Conservation (phyloP, 2,888 invertebrate genomes). For the Drosophila mercatorum region DNA sequence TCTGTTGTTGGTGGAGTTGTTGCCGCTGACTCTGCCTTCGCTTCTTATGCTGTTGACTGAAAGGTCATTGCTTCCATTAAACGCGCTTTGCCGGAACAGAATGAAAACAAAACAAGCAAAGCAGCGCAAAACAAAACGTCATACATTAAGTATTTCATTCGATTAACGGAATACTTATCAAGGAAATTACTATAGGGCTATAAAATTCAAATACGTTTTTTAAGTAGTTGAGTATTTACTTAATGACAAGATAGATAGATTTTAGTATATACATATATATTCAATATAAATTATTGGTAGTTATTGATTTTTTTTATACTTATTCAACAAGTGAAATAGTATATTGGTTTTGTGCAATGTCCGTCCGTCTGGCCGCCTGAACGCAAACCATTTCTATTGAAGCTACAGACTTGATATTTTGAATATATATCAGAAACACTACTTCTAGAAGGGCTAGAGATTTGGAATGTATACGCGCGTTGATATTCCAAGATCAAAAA, state of each 20-base stretch:
- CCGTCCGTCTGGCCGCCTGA: no score
- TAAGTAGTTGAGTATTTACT: no score
- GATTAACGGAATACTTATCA: constrained; percentile 24
- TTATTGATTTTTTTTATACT: no score
- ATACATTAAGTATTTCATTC: constrained; percentile 29
- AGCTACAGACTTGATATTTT: no score
- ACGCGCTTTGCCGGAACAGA: constrained; percentile 64
- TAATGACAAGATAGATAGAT: not conserved
- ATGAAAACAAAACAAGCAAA: constrained; percentile 44
- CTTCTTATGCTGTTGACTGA: constrained; percentile 63
- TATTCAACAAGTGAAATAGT: no score
- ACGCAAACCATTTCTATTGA: no score
- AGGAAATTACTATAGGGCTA: constrained; percentile 21
- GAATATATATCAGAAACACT: no score
- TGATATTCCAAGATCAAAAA: no score
- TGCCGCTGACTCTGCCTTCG: not conserved
- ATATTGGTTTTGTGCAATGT: no score
- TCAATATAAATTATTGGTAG: no score
- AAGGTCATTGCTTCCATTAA: constrained; percentile 79
- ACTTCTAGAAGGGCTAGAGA: no score
- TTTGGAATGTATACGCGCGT: no score
- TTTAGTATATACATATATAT: not conserved
- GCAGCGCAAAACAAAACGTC: constrained; percentile 29
- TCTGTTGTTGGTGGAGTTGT: constrained; percentile 17
- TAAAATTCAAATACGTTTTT: not conserved